These are phyloP conservation scores for Polyodon spathula DNA, from an alignment of 2,113 vertebrate species.

Conservation along the genomic window DNA sequence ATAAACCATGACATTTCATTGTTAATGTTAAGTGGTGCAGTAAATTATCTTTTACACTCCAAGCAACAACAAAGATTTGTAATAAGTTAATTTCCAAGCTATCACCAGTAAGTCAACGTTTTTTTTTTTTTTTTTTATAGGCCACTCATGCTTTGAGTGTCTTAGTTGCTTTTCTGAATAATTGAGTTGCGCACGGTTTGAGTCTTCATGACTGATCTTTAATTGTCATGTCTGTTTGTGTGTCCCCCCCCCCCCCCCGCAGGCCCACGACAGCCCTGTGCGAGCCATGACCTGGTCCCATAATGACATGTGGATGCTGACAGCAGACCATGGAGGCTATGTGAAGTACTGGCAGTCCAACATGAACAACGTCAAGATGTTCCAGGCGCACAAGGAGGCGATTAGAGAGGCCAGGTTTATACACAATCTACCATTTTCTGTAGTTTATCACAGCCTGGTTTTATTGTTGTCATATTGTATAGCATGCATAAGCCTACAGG, in stretches of 20 bases:
- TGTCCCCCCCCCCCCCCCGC: conserved; percentile 23
- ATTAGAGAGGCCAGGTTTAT: conserved; percentile 99
- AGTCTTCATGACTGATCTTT: no score
- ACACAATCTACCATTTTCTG: conserved; percentile 95
- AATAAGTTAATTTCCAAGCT: no score
- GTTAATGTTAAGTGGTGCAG: no score
- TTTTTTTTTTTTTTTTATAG: no score
- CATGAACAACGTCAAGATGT: conserved; percentile 99
- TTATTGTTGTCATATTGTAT: conserved; percentile 69
- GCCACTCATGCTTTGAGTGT: no score
- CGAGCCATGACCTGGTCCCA: conserved; percentile 99
- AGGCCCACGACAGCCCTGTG: conserved; percentile 97
- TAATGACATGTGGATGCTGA: conserved; percentile 99
- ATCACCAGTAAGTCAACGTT: no score
- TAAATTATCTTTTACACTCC: no score
- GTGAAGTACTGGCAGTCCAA: conserved; percentile 99
- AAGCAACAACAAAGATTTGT: no score
- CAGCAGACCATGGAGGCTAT: conserved; percentile 95
- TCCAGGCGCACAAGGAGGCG: conserved; percentile 99
- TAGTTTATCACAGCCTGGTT: conserved; percentile 75
- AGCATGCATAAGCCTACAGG: conserved; percentile 60
- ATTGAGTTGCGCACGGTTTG: no score
- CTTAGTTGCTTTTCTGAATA: no score
- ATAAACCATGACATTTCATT: no score
- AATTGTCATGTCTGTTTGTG: neutral